These are phyloP conservation scores for Hystrix cristata DNA, from an alignment of 2,113 vertebrate species.

Conservation along the genomic window DNA sequence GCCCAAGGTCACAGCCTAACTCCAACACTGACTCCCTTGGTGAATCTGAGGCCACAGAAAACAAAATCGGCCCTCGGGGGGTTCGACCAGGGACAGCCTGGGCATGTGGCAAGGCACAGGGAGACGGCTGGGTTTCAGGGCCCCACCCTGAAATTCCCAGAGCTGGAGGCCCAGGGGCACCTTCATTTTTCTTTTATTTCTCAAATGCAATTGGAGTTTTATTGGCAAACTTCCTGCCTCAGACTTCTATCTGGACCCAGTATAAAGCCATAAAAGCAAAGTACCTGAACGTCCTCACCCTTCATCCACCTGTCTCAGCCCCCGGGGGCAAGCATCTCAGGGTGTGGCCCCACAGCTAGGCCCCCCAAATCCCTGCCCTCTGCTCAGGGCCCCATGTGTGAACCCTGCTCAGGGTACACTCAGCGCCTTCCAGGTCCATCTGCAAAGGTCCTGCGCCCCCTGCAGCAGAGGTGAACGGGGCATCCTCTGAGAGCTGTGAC, in stretches of 20 bases:
- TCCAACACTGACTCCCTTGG: not conserved
- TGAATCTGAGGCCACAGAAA: slow-evolving; percentile 1
- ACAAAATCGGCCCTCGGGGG: not conserved
- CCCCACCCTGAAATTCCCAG: not conserved
- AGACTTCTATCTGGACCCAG: not conserved
- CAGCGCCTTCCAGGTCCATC: not conserved
- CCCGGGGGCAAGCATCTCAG: not conserved
- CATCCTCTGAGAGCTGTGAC: not conserved
- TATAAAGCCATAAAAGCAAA: slow-evolving; percentile 19
- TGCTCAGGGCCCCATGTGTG: not conserved
- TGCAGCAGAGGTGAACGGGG: not conserved
- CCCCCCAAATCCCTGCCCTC: not conserved
- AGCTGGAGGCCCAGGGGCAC: not conserved
- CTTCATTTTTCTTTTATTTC: slow-evolving; percentile 13
- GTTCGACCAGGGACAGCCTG: not conserved
- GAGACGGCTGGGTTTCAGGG: not conserved
- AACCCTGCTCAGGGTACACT: not conserved
- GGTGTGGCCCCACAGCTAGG: not conserved
- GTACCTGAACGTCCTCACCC: not conserved
- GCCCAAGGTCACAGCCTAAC: not conserved
- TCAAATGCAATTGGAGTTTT: slow-evolving; percentile 11
- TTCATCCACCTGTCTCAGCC: not conserved
- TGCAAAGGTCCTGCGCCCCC: not conserved
- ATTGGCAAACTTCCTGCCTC: not conserved
- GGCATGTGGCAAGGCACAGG: not conserved